Evolutionary conservation across 2,888 invertebrate genomes (phyloP).

Genomic region (Clusia tigrina): DNA sequence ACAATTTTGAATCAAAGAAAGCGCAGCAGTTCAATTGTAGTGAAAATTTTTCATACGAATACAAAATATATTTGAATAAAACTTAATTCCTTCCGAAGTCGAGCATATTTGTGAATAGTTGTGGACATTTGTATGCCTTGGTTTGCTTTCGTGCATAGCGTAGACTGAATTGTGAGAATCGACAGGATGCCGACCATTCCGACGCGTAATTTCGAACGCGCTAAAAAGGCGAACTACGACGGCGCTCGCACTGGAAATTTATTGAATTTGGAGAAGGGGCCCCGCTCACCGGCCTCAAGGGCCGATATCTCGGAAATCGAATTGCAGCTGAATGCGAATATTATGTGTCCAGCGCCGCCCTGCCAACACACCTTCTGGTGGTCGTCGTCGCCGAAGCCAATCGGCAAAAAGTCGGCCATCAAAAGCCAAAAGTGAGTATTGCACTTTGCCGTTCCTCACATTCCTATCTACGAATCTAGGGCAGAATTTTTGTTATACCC

Average conservation of each 20-base stretch:
- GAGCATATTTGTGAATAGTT: too few species aligned
- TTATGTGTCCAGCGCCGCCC: conserved; percentile 52
- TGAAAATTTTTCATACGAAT: too few species aligned
- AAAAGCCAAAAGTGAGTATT: conserved; percentile 43
- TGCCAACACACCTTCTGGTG: conserved; percentile 63
- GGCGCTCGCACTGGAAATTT: conserved; percentile 34
- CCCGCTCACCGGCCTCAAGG: conserved; percentile 26
- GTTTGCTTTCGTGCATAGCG: too few species aligned
- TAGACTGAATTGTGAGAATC: too few species aligned
- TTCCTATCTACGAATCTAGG: too few species aligned
- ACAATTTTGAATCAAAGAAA: too few species aligned
- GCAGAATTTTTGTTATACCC: too few species aligned
- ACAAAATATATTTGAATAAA: too few species aligned
- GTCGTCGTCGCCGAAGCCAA: conserved; percentile 62
- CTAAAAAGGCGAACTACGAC: conserved; percentile 31
- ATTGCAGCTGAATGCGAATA: conserved; percentile 51
- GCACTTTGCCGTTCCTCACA: not conserved
- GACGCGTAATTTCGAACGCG: conserved; percentile 44
- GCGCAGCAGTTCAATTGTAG: too few species aligned
- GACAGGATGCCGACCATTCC: conserved; percentile 53
- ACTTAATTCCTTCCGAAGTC: too few species aligned
- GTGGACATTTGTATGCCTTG: too few species aligned
- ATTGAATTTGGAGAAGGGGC: not conserved
- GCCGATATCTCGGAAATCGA: conserved; percentile 58
- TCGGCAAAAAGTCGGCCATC: conserved; percentile 57